Evolutionary conservation across 2,888 invertebrate species (phyloP).

Genomic region (Synergus umbraculus): DNA sequence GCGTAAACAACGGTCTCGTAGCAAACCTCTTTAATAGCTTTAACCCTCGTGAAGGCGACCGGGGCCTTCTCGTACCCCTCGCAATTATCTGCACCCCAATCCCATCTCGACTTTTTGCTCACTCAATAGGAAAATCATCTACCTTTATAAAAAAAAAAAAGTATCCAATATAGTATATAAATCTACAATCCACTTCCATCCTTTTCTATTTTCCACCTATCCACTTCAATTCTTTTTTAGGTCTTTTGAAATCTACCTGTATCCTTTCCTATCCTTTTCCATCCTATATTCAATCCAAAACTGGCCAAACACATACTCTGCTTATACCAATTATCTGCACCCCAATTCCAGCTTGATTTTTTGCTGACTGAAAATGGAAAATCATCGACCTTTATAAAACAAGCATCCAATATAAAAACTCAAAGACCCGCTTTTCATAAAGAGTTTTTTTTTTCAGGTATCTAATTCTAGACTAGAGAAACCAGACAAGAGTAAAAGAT

Average conservation of each 20-base stretch:
- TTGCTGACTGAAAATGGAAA: slow-evolving; percentile 28
- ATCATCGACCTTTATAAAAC: slow-evolving; percentile 36
- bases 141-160: slow-evolving; percentile 10
- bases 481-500: neutral
- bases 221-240: no score
- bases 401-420: slow-evolving; percentile 8
- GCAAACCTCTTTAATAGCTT: slow-evolving; percentile 68
- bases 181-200: neutral
- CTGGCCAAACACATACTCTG: no score
- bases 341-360: slow-evolving; percentile 27
- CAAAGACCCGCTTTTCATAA: slow-evolving; percentile 12
- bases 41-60: slow-evolving; percentile 54
- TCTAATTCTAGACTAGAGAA: neutral
- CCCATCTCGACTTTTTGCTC: slow-evolving; percentile 20
- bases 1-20: slow-evolving; percentile 72
- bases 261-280: no score
- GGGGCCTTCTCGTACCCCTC: slow-evolving; percentile 11
- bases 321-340: slow-evolving; percentile 27
- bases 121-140: slow-evolving; percentile 32
- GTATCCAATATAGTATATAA: neutral
- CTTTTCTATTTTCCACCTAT: no score
- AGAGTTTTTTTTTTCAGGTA: slow-evolving; percentile 7
- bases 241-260: no score
- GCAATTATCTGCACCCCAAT: slow-evolving; percentile 36
- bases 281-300: no score